These are phyloP conservation scores for Amiota mariae DNA, from an alignment of 2,888 invertebrate genomes.

Conservation along the genomic window DNA sequence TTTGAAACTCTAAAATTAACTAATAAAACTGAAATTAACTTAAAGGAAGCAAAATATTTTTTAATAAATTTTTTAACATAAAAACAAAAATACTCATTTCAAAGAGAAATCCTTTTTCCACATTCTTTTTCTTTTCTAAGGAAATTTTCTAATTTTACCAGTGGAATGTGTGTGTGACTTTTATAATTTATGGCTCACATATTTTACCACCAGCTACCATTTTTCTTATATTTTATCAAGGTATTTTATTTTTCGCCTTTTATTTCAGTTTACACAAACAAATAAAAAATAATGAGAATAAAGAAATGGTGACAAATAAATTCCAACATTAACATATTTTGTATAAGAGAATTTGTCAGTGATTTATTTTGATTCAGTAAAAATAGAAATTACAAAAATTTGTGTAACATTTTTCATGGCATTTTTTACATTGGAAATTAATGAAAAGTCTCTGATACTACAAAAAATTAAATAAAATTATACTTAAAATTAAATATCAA, in stretches of 20 bases:
- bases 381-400: not conserved
- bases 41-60: no score
- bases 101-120: not conserved
- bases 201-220: constrained; percentile 51
- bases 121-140: not conserved
- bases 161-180: constrained; percentile 32
- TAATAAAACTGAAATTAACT: no score
- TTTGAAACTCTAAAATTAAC: no score
- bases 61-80: no score
- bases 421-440: not conserved
- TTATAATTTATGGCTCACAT: constrained; percentile 63
- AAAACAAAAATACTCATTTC: no score
- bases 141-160: not conserved
- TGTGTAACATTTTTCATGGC: not conserved
- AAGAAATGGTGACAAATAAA: constrained; percentile 36
- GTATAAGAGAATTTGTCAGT: constrained; percentile 57
- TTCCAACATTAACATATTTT: constrained; percentile 48
- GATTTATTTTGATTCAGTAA: constrained; percentile 50
- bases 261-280: constrained; percentile 49
- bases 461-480: no score
- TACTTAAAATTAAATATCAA: no score
- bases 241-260: constrained; percentile 24
- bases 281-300: constrained; percentile 47
- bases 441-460: not conserved
- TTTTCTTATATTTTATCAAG: not conserved